Percentiles rank a stretch among this genome's conserved stretches.
Evolutionary conservation across 2,888 invertebrate genomes (phyloP).

Genomic region (Allygus modestus): DNA sequence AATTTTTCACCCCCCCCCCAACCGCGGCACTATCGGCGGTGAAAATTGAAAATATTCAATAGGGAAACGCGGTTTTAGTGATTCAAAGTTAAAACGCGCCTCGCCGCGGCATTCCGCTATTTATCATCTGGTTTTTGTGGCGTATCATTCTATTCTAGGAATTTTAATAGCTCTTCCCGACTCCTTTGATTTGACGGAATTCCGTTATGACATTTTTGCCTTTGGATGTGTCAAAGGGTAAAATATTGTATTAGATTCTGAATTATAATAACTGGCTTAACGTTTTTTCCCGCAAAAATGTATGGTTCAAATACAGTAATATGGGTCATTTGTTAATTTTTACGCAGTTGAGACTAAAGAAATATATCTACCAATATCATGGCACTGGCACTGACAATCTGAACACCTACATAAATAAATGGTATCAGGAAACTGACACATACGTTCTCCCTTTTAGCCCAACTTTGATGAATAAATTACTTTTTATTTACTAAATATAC

Average conservation of each 20-base stretch:
- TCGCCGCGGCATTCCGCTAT: conserved; percentile 26
- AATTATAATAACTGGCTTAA: neutral
- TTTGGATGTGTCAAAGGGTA: neutral
- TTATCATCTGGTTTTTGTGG: conserved; percentile 56
- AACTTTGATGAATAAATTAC: no score
- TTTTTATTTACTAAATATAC: no score
- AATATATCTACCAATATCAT: no score
- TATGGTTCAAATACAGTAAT: no score
- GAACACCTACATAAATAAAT: no score
- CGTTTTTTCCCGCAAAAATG: no score
- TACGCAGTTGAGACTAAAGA: no score
- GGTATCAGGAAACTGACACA: no score
- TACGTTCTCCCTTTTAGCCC: no score
- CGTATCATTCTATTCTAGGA: conserved; percentile 47
- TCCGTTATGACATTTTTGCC: conserved; percentile 35
- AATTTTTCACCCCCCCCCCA: conserved; percentile 15
- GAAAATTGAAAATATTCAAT: conserved; percentile 62
- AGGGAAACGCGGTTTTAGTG: conserved; percentile 54
- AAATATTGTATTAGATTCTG: neutral
- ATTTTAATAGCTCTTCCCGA: conserved; percentile 23
- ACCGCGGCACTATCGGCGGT: conserved; percentile 17
- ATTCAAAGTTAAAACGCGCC: conserved; percentile 56
- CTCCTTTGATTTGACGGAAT: conserved; percentile 33
- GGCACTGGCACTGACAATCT: no score
- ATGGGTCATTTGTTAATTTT: no score